Conservation (phyloP, 2,113 vertebrate species). For the Perognathus longimembris region DNA sequence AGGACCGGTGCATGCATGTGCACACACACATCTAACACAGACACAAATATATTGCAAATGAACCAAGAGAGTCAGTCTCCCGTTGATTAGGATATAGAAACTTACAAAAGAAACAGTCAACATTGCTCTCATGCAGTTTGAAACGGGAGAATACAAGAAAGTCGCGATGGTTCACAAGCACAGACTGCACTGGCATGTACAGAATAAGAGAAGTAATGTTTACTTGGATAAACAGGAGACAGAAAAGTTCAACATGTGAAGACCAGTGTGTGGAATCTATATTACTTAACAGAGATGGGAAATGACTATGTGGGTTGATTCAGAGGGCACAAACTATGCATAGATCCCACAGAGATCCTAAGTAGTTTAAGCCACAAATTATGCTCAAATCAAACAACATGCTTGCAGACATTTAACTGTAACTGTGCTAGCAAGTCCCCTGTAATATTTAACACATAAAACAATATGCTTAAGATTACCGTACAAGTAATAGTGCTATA, state of each 20-base stretch:
- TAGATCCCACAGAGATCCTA: conserved; percentile 62
- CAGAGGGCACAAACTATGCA: conserved; percentile 51
- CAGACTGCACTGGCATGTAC: neutral
- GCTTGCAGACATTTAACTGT: conserved; percentile 76
- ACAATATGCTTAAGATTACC: conserved; percentile 86
- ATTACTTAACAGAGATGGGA: conserved; percentile 36
- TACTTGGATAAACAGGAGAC: neutral
- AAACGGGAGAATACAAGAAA: neutral
- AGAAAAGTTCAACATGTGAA: neutral
- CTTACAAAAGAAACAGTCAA: neutral
- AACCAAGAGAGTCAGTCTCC: neutral
- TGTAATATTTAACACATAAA: conserved; percentile 83
- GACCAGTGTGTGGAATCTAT: neutral
- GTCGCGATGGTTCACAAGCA: neutral
- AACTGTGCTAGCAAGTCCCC: conserved; percentile 71
- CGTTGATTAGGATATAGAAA: neutral
- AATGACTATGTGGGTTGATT: conserved; percentile 70
- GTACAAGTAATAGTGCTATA: conserved; percentile 85
- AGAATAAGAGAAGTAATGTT: neutral
- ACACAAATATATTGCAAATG: too few species aligned
- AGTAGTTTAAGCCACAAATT: conserved; percentile 53
- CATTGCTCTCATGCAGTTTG: neutral
- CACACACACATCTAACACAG: too few species aligned
- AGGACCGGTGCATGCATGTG: too few species aligned
- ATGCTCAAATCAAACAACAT: conserved; percentile 67